These are phyloP conservation scores for Lacanobia wlatinum DNA, from an alignment of 2,888 invertebrate species.

Conservation along the genomic window DNA sequence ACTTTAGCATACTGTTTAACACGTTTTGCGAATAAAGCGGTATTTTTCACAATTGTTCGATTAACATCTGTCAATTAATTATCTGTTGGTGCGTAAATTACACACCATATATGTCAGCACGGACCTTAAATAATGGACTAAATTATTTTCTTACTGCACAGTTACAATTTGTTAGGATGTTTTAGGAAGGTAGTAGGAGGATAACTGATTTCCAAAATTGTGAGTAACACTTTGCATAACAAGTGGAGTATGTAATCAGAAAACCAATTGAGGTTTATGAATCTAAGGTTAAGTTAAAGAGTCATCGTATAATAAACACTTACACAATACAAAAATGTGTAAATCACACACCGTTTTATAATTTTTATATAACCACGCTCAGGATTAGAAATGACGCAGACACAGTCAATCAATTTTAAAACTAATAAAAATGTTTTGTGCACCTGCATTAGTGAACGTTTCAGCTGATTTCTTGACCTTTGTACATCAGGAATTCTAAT, in stretches of 20 bases:
- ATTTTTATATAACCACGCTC: constrained; percentile 40
- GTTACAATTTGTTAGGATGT: background rate
- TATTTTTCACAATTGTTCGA: background rate
- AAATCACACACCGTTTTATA: constrained; percentile 28
- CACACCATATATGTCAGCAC: background rate
- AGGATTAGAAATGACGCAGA: constrained; percentile 7
- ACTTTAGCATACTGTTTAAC: background rate
- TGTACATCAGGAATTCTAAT: constrained; percentile 35
- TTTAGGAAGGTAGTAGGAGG: background rate
- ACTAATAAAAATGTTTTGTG: constrained; percentile 16
- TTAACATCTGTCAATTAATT: background rate
- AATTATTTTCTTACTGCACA: background rate
- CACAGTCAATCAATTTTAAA: constrained; percentile 29
- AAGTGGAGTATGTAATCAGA: constrained; percentile 28
- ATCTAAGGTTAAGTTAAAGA: constrained; percentile 42
- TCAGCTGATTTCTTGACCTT: constrained; percentile 36
- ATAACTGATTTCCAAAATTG: background rate
- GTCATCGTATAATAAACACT: constrained; percentile 46
- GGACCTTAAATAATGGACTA: background rate
- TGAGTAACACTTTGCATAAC: constrained; percentile 28
- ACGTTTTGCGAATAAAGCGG: constrained; percentile 5
- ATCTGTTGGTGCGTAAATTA: background rate
- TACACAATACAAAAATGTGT: constrained; percentile 37
- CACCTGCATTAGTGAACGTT: constrained; percentile 30
- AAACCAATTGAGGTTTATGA: constrained; percentile 29